phyloP scores from a whole-genome alignment of 2,888 invertebrate genomes.

The Philereme vetulata region DNA sequence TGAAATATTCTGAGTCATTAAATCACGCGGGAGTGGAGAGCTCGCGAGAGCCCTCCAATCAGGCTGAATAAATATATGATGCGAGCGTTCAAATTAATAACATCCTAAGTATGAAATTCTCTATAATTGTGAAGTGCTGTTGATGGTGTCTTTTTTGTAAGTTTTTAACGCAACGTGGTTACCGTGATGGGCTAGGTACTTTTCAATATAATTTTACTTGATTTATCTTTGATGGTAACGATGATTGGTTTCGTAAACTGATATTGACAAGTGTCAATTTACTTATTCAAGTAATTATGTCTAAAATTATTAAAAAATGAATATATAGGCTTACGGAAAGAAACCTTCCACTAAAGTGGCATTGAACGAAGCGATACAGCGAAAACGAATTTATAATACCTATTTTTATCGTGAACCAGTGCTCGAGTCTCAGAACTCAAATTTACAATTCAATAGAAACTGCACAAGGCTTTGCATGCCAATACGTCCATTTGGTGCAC shows the following conservation, averaged over 20 bases:
- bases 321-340: slow-evolving; percentile 2
- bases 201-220: background rate
- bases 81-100: slow-evolving; percentile 55
- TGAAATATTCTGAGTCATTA: slow-evolving; percentile 80
- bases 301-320: background rate
- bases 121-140: background rate
- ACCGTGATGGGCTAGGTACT: background rate
- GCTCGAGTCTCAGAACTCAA: slow-evolving; percentile 72
- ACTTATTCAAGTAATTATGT: background rate
- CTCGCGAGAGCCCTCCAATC: slow-evolving; percentile 66
- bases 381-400: slow-evolving; percentile 51
- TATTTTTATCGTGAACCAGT: slow-evolving; percentile 63
- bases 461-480: slow-evolving; percentile 81
- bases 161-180: background rate
- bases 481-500: slow-evolving; percentile 79
- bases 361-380: slow-evolving; percentile 29
- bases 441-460: slow-evolving; percentile 81
- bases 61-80: slow-evolving; percentile 65
- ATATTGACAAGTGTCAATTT: too few relatives aligned
- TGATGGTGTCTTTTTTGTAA: slow-evolving; percentile 2
- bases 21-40: slow-evolving; percentile 68
- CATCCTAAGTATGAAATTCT: slow-evolving; percentile 22
- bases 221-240: background rate
- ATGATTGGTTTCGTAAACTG: too few relatives aligned
- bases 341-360: slow-evolving; percentile 8